Conservation (phyloP, 2,888 invertebrate genomes). For the Drosophila parthenogenetica region DNA sequence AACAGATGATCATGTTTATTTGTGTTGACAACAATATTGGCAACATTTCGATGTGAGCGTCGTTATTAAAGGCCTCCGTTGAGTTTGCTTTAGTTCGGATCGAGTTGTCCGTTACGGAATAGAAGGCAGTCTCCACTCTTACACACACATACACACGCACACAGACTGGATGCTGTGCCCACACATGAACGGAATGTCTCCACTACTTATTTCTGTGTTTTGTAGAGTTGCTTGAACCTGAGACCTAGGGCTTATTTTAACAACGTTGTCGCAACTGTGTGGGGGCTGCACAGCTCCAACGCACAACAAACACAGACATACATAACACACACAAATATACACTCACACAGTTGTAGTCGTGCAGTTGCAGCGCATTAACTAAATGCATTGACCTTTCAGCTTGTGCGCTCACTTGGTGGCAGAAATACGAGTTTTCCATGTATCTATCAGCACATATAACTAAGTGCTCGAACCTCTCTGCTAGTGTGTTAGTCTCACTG, state of each 20-base stretch:
- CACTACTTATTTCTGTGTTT: constrained; percentile 43
- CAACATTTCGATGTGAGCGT: constrained; percentile 27
- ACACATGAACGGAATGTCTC: constrained; percentile 46
- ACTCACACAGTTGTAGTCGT: constrained; percentile 31
- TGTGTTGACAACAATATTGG: constrained; percentile 74
- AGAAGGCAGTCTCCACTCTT: constrained; percentile 40
- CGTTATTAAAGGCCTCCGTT: not conserved
- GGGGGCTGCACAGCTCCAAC: constrained; percentile 66
- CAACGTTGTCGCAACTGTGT: constrained; percentile 64
- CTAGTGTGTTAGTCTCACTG: constrained; percentile 14
- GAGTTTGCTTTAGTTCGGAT: constrained; percentile 9
- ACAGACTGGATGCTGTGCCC: constrained; percentile 52
- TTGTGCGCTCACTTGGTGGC: constrained; percentile 64
- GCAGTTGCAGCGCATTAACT: constrained; percentile 69
- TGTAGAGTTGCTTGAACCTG: constrained; percentile 71
- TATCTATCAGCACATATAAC: constrained; percentile 70
- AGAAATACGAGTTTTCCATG: constrained; percentile 78
- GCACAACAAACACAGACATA: constrained; percentile 25
- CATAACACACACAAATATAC: constrained; percentile 28
- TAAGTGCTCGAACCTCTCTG: constrained; percentile 54
- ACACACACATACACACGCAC: constrained; percentile 2
- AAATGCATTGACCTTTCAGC: constrained; percentile 77
- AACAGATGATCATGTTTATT: constrained; percentile 73
- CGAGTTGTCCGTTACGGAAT: constrained; percentile 70
- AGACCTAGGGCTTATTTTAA: constrained; percentile 54